These are phyloP conservation scores for Sebastes minor DNA, from an alignment of 2,797 vertebrate species.

Conservation along the genomic window DNA sequence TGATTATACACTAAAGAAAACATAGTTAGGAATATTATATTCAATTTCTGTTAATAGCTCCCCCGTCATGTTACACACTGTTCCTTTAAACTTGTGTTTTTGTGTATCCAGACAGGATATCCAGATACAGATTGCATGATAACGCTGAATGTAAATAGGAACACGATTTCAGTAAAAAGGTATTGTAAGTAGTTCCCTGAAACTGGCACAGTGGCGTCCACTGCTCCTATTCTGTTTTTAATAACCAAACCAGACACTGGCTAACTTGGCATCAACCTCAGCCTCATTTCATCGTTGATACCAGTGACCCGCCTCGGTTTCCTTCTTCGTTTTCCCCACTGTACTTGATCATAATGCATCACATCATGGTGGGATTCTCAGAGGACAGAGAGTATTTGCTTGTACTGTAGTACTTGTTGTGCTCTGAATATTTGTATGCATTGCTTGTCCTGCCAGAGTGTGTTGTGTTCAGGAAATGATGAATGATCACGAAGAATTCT, in stretches of 20 bases:
- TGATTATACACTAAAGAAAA: too few species aligned
- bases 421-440: neutral
- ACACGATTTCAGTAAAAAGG: neutral
- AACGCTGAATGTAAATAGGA: neutral
- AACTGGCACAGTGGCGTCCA: neutral
- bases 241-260: neutral
- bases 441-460: neutral
- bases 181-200: neutral
- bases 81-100: too few species aligned
- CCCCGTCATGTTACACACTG: too few species aligned
- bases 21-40: too few species aligned
- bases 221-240: neutral
- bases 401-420: neutral
- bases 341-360: neutral
- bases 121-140: too few species aligned
- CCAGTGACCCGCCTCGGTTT: neutral
- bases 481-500: conserved; percentile 25
- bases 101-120: too few species aligned
- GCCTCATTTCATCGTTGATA: neutral
- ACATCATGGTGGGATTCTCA: neutral
- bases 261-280: neutral
- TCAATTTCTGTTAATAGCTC: too few species aligned
- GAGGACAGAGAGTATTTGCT: neutral
- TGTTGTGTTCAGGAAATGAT: conserved; percentile 20
- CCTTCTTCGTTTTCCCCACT: neutral